Base-by-base conservation (phyloP, 37 sponge, comb jelly and placozoan species). In the Dysidea cf. avara region DNA sequence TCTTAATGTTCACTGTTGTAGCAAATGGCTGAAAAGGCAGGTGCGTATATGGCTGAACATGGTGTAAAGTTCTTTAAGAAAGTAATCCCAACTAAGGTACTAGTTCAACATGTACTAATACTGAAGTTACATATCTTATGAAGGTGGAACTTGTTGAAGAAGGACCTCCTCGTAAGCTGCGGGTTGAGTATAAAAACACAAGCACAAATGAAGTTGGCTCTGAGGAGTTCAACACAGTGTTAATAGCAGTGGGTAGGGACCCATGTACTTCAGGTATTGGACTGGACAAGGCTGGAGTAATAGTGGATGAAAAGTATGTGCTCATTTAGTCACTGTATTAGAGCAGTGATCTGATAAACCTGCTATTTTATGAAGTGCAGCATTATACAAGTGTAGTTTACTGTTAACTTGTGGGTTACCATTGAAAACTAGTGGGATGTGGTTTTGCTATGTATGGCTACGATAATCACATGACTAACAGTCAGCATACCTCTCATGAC, bases 261-360 rank as follows among this genome's bases (percentile, higher is more conserved):
- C 90, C 99, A 14, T 75, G 83, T 47, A 92, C 90, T 0, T 76
- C 77, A 13, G 59, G 38, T 1, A 72, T 98, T 21, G 90, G 90
- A n/a, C 83, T 95, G 39, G 99, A 95, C 52, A 82, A 86, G 47
- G 93, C 90, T 17, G 99, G 99, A 31, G 96, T 98, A 33, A 76
- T 81, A 58, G 72, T 49, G 22, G 81, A 79, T 69, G 60, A 54
- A 65, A 55, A 57, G 55, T 61, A 36, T 57, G 66, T 32, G 28
- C 11, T 25, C 20, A 25, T 29, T 26, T 63, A 30, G 37, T 63
- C 30, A 1, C 35, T 62, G 9, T 57, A n/a, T 51, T 28, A 56
- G n/a, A n/a, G n/a, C n/a, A n/a, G n/a, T n/a, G n/a, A n/a, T n/a
- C n/a, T n/a, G n/a, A n/a, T n/a, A n/a, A n/a, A n/a, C n/a, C n/a